Evolutionary conservation across 2,113 vertebrate species (phyloP), one percentile per base, ranked within the genome.

Genomic region (Struthio camelus): DNA sequence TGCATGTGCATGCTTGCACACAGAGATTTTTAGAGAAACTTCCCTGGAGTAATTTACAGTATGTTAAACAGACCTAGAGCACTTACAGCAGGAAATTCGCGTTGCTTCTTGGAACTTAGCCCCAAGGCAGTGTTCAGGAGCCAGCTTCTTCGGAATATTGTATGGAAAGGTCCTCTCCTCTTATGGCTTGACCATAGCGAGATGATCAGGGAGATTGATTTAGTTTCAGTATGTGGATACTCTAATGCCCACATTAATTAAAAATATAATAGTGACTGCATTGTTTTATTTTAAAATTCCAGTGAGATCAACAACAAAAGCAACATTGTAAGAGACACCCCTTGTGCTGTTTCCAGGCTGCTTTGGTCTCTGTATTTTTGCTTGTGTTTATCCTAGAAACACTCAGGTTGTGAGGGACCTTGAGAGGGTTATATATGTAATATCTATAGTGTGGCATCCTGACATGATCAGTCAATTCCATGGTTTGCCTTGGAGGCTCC

Each of bases 71-170:
- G 56, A n/a, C 1, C 3, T 27, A 76, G 58, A 71, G 22, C 3
- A 3, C 36, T n/a, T 59, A 28, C 12, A 72, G 62, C 11, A 34
- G 46, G 38, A 79, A 88, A 76, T 17, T 6, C 27, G 9, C 16
- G 53, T 71, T 76, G 5, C 8, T 81, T 79, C n/a, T 19, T 81
- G 8, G 10, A 36, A 28, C 14, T 8, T 25, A 77, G 11, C 17
- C 24, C 6, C 3, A 84, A 70, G 32, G 7, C 1, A 3, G 13
- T 51, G 30, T 15, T 78, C 23, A 1, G 0, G 5, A 48, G 34
- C 24, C 34, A 23, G 12, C 6, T n/a, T 6, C 15, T 64, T 58
- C 54, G 11, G 9, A 53, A 32, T 32, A 20, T 11, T 46, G 22
- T 40, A 34, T 11, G 1, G 10, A 48, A 30, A 75, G 9, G 14